These are phyloP conservation scores for Scleropages formosus DNA, from an alignment of 2,797 vertebrate genomes.

Conservation along the genomic window DNA sequence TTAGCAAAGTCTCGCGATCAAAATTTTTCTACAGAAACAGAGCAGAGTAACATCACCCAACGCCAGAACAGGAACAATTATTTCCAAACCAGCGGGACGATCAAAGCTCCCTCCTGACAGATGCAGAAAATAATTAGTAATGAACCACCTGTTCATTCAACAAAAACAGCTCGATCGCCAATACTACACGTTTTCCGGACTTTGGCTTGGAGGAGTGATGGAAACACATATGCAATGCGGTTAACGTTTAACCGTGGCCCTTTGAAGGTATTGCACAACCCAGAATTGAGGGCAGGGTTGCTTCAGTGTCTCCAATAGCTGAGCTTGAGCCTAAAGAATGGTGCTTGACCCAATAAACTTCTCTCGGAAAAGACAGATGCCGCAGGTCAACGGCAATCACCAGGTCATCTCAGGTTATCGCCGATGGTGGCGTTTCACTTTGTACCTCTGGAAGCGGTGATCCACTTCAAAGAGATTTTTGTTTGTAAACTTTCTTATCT, in stretches of 20 bases:
- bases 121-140: background rate
- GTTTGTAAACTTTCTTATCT: slow-evolving; percentile 52
- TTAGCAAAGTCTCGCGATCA: slow-evolving; percentile 47
- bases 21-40: slow-evolving; percentile 21
- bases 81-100: background rate
- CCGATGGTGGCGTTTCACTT: slow-evolving; percentile 36
- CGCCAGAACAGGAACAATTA: background rate
- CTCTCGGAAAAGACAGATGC: slow-evolving; percentile 15
- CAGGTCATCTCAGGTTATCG: slow-evolving; percentile 59
- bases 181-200: slow-evolving; percentile 64
- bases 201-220: slow-evolving; percentile 58
- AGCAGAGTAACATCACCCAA: background rate
- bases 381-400: slow-evolving; percentile 59
- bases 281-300: slow-evolving; percentile 33
- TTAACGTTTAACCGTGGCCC: slow-evolving; percentile 66
- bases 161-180: slow-evolving; percentile 32
- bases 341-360: slow-evolving; percentile 53
- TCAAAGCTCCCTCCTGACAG: background rate
- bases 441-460: slow-evolving; percentile 49
- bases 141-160: background rate
- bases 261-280: slow-evolving; percentile 62
- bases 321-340: slow-evolving; percentile 42
- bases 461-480: slow-evolving; percentile 47
- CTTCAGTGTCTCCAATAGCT: slow-evolving; percentile 27
- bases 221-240: slow-evolving; percentile 33